Evolutionary conservation across 2,888 invertebrate species (phyloP), one percentile per base, ranked within the genome.

Genomic region (Allacma fusca): DNA sequence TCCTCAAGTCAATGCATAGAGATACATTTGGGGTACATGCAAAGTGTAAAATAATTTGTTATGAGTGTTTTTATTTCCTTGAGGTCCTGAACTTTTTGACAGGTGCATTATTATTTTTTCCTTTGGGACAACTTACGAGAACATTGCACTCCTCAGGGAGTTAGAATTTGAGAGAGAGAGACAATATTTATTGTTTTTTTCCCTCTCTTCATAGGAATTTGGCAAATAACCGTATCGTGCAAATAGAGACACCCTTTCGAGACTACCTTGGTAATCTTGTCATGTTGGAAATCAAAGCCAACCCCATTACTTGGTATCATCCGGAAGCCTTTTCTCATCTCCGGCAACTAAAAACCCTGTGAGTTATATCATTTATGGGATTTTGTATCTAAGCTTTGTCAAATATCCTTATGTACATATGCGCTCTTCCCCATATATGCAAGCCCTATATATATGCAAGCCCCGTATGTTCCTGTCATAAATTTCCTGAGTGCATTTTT

Each of bases 231-330:
- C 91, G 91, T 83, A 92, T 97, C 86, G 91, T 91, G 85, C 90
- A 89, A 87, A 91, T 96, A 85, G 90, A 90, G n/a, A 90, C 90
- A 75, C 90, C 92, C 77, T 89, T 91, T 82, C 90, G 96, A 85
- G 91, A 90, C 85, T 89, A 90, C 84, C 90, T 91, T 85, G 88
- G 90, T 57, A 91, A 91, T 23, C 89, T 97, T 76, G 89, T 91
- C 81, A 90, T 93, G 57, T 88, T 97, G 59, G 94, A 95, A 85
- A 89, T 97, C 84, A 92, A 93, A 84, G 94, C 92, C 81, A 96
- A 96, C 89, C 94, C 95, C 29, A 89, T 95, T 76, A 87, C 89
- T 65, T 90, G 89, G 79, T 90, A 94, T 79, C 92, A 93, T 85
- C 88, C 89, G 40, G 89, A 89, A 83, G 93, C 94, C 71, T 92